Evolutionary conservation across 2,888 invertebrate species (phyloP).

Genomic region (Noctua pronuba): DNA sequence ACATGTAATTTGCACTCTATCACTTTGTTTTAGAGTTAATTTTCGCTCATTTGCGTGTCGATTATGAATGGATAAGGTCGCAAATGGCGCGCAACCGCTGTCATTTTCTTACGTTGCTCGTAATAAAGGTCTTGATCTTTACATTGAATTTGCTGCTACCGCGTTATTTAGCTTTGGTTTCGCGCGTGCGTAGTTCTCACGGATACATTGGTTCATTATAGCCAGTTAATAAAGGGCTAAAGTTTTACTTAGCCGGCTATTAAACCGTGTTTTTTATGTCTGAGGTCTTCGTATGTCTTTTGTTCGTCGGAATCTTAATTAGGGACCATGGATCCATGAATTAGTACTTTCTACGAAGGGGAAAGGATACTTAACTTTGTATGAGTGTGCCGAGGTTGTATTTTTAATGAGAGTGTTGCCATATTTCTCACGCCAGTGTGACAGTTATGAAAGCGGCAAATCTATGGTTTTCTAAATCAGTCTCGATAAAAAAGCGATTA

Average conservation of each 20-base stretch:
- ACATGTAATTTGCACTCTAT: constrained; percentile 65
- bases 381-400: not conserved
- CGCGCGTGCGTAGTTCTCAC: constrained; percentile 81
- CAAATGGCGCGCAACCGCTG: constrained; percentile 80
- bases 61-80: constrained; percentile 70
- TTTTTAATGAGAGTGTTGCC: constrained; percentile 4
- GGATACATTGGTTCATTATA: constrained; percentile 78
- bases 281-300: constrained; percentile 65
- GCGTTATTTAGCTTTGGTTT: constrained; percentile 78
- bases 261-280: constrained; percentile 68
- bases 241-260: constrained; percentile 70
- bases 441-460: not conserved
- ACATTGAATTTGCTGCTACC: constrained; percentile 83
- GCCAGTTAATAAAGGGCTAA: constrained; percentile 76
- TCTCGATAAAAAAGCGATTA: not conserved
- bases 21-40: constrained; percentile 70
- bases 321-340: constrained; percentile 39
- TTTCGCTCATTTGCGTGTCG: constrained; percentile 65
- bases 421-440: not conserved
- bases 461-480: not conserved
- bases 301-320: constrained; percentile 59
- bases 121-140: constrained; percentile 88
- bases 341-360: constrained; percentile 45
- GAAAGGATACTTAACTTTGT: constrained; percentile 27
- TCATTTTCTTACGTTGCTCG: constrained; percentile 80